A percentile compares a stretch with the other conserved stretches of the same genome.
These are phyloP conservation scores for Lissocephala sabroskyi DNA, from an alignment of 2,888 invertebrate genomes.

Conservation along the genomic window DNA sequence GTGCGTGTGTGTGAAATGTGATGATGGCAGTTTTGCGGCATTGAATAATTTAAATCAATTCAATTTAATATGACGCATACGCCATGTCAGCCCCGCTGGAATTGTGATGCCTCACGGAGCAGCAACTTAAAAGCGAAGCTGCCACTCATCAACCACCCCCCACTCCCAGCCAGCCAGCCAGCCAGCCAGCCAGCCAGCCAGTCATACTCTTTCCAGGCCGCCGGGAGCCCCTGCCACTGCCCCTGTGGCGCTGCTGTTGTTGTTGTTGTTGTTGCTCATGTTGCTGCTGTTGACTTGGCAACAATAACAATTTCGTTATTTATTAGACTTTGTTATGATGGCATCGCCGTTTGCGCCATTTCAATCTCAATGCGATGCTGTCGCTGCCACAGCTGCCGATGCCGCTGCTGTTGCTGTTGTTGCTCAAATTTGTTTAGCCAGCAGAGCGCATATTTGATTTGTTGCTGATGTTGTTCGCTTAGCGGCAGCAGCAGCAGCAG, in stretches of 20 bases:
- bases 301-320: not conserved
- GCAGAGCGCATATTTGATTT: slow-evolving; percentile 29
- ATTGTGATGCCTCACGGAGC: too few relatives aligned
- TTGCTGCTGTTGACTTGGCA: slow-evolving; percentile 1
- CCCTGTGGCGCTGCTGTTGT: too few relatives aligned
- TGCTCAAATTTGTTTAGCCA: not conserved
- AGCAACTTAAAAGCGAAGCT: too few relatives aligned
- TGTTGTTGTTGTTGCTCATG: too few relatives aligned
- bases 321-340: too few relatives aligned
- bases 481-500: too few relatives aligned
- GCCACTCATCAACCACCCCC: too few relatives aligned
- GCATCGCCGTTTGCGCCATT: too few relatives aligned
- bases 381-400: not conserved
- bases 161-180: not conserved
- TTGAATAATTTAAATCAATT: slow-evolving; percentile 34
- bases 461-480: slow-evolving; percentile 2
- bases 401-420: not conserved
- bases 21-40: slow-evolving; percentile 9
- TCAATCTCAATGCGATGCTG: too few relatives aligned
- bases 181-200: too few relatives aligned
- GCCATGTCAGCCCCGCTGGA: slow-evolving; percentile 1
- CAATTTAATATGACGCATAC: slow-evolving; percentile 22
- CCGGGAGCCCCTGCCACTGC: too few relatives aligned
- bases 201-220: too few relatives aligned
- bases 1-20: not conserved